phyloP scores from a whole-genome alignment of 1,140 invertebrate genomes.

The Scaptomyza graminum region DNA sequence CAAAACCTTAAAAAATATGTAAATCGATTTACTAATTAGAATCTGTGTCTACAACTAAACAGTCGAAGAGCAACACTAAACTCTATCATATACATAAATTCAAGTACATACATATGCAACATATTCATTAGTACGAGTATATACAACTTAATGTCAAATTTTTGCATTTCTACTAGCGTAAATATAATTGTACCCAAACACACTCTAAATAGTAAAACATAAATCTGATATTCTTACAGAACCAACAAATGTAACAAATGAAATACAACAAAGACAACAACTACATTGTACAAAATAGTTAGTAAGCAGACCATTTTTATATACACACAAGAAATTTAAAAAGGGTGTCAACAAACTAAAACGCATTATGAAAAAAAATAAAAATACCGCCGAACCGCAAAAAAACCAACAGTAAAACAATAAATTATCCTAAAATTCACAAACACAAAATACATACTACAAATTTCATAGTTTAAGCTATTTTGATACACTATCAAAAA shows the following conservation, averaged over 20 bases:
- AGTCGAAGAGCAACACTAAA: constrained; percentile 21
- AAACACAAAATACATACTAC: constrained; percentile 10
- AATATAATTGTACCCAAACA: constrained; percentile 34
- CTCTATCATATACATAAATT: constrained; percentile 43
- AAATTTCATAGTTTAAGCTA: constrained; percentile 52
- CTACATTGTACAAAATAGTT: constrained; percentile 78
- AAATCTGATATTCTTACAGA: constrained; percentile 39
- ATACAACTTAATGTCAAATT: constrained; percentile 69
- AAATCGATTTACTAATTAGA: constrained; percentile 35
- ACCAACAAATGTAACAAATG: constrained; percentile 59
- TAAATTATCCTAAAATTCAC: constrained; percentile 18
- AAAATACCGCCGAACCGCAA: constrained; percentile 62
- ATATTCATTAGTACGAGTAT: constrained; percentile 41
- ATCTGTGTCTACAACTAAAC: constrained; percentile 56
- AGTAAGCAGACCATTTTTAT: constrained; percentile 73
- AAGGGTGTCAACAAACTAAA: constrained; percentile 52
- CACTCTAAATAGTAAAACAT: constrained; percentile 29
- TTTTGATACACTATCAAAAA: constrained; percentile 63
- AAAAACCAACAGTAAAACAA: constrained; percentile 23
- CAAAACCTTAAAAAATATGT: constrained; percentile 2
- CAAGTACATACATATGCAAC: constrained; percentile 44
- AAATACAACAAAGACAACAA: constrained; percentile 76
- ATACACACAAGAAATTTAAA: constrained; percentile 54
- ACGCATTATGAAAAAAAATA: constrained; percentile 12
- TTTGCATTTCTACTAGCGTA: constrained; percentile 70